These are phyloP conservation scores for Drosophila funebris DNA, from an alignment of 1,140 invertebrate genomes.

Conservation along the genomic window DNA sequence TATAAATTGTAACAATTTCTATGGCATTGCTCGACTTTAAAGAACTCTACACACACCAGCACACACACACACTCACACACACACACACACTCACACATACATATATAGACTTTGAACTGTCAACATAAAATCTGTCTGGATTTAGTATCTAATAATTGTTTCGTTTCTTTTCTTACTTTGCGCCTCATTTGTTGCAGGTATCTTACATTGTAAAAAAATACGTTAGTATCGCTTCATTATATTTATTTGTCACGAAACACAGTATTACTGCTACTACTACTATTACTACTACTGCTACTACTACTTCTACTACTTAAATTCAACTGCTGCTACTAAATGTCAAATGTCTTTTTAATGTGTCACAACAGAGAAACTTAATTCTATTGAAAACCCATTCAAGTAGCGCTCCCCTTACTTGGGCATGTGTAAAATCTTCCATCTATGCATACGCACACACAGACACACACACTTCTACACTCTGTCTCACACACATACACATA, in stretches of 20 bases:
- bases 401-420: slow-evolving; percentile 48
- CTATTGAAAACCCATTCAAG: slow-evolving; percentile 21
- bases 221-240: slow-evolving; percentile 83
- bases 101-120: slow-evolving; percentile 22
- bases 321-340: slow-evolving; percentile 23
- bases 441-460: slow-evolving; percentile 21
- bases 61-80: slow-evolving; percentile 1
- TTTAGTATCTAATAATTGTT: slow-evolving; percentile 77
- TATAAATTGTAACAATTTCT: neutral
- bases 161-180: slow-evolving; percentile 81
- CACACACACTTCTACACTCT: slow-evolving; percentile 26
- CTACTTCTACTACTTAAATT: slow-evolving; percentile 13
- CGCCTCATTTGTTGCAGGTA: slow-evolving; percentile 82
- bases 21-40: slow-evolving; percentile 7
- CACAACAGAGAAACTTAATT: slow-evolving; percentile 34
- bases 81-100: neutral
- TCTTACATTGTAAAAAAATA: slow-evolving; percentile 84
- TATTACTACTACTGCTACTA: slow-evolving; percentile 6
- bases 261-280: slow-evolving; percentile 14
- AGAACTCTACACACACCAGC: slow-evolving; percentile 18
- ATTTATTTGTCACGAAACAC: slow-evolving; percentile 56
- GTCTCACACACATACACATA: slow-evolving; percentile 1
- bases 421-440: slow-evolving; percentile 65
- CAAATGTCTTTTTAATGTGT: slow-evolving; percentile 39
- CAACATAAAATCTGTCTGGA: slow-evolving; percentile 59